Conservation (phyloP, 1,140 invertebrate species). For the Papilio polytes region DNA sequence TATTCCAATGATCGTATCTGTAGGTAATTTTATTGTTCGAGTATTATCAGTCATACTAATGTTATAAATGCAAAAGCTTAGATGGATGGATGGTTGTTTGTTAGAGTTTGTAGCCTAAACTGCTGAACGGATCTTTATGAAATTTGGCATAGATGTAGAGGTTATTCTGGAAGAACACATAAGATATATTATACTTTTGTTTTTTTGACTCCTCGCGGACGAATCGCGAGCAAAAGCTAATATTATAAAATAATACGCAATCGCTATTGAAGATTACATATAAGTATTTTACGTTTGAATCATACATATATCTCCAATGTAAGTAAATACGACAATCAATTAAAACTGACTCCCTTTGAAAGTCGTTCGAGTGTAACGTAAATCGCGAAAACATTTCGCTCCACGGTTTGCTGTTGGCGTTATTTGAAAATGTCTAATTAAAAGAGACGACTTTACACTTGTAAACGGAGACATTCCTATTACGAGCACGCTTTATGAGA, state of each 20-base stretch:
- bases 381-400: neutral
- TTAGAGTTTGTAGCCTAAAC: too few relatives aligned
- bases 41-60: neutral
- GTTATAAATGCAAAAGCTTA: too few relatives aligned
- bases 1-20: neutral
- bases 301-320: neutral
- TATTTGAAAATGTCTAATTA: constrained; percentile 15
- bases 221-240: too few relatives aligned
- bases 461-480: neutral
- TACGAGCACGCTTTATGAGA: neutral
- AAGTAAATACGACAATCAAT: neutral
- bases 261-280: neutral
- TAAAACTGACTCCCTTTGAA: neutral
- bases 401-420: neutral
- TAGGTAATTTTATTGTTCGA: neutral
- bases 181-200: too few relatives aligned
- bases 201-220: too few relatives aligned
- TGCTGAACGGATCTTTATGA: too few relatives aligned
- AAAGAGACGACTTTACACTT: neutral
- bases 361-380: neutral
- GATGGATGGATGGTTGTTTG: too few relatives aligned
- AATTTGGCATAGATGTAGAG: too few relatives aligned
- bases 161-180: too few relatives aligned
- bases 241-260: neutral
- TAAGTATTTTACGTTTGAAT: neutral